Base-by-base conservation (phyloP, 2,888 invertebrate genomes). In the Drepana falcataria region DNA sequence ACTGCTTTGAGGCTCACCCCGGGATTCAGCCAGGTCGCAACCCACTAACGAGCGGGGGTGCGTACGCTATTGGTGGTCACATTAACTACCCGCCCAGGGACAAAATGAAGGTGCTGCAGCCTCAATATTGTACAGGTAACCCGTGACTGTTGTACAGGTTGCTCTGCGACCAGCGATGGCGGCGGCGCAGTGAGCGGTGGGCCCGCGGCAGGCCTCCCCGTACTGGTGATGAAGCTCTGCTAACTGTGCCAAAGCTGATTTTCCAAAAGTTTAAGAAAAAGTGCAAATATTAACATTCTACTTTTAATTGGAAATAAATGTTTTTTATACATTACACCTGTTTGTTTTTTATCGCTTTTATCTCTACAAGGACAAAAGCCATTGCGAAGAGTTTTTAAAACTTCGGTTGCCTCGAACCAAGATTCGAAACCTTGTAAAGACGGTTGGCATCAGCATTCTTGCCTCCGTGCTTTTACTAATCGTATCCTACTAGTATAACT, bases 181-280 rank as follows among this genome's bases (percentile, higher is more conserved):
- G 79, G 75, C 51, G 72, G 71, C 52, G 61, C 71, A 54, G 58
- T 71, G 54, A 70, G 69, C 59, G 77, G 78, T 52, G 79, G 74
- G 9, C 72, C 76, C 41, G 75, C 81, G 9, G 69, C 78, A 51
- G 80, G 79, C 48, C 65, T 85, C 63, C 89, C 90, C 49, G 71
- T 88, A 64, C 59, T 89, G 67, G 77, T 89, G 65, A 86, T 89
- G 89, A 88, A 90, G 74, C 81, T 89, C 49, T 87, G 87, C 73
- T 87, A 73, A 74, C 57, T 51, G 40, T 53, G 59, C 53, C 51
- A 53, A 47, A 55, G 49, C 55, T 54, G 58, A 59, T 68, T 68
- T 72, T 68, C 70, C 62, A 63, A 75, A 77, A 70, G 66, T 64
- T 71, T 83, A 83, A 83, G 83, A 84, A 85, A 84, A 85, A 83